Percentiles rank a stretch among this genome's conserved stretches.
Conservation (phyloP, 2,797 vertebrate genomes). For the Brachyrhaphis roseni region DNA sequence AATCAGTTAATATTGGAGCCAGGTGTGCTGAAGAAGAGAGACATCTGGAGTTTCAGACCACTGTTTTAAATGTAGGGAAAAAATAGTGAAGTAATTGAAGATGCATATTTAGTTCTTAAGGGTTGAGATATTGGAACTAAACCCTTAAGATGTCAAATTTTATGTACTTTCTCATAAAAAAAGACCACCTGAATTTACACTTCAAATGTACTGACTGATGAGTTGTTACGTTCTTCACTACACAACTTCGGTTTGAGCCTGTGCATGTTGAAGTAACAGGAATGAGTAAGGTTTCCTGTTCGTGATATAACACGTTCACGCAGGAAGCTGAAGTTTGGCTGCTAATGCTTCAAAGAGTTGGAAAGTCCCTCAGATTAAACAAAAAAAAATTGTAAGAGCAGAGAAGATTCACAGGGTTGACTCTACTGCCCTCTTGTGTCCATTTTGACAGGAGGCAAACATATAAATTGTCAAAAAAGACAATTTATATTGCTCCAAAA, state of each 20-base stretch:
- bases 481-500: no score
- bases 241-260: neutral
- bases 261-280: constrained; percentile 5
- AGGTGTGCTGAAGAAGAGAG: neutral
- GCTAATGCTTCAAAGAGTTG: neutral
- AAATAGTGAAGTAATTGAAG: neutral
- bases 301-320: constrained; percentile 13
- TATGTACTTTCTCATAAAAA: neutral
- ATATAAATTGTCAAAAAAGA: neutral
- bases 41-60: neutral
- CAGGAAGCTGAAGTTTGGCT: constrained; percentile 14
- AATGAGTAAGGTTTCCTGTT: constrained; percentile 12
- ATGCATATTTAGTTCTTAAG: neutral
- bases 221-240: neutral
- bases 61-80: no score
- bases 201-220: neutral
- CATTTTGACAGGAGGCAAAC: neutral
- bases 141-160: neutral
- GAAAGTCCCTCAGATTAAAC: constrained; percentile 39
- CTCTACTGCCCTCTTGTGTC: constrained; percentile 19
- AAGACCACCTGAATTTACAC: neutral
- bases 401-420: neutral
- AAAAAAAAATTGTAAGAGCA: neutral
- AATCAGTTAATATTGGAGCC: neutral
- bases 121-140: neutral